Evolutionary conservation across 2,797 vertebrate genomes (phyloP), one percentile per base, ranked within the genome.

Genomic region (Uromys caudimaculatus): DNA sequence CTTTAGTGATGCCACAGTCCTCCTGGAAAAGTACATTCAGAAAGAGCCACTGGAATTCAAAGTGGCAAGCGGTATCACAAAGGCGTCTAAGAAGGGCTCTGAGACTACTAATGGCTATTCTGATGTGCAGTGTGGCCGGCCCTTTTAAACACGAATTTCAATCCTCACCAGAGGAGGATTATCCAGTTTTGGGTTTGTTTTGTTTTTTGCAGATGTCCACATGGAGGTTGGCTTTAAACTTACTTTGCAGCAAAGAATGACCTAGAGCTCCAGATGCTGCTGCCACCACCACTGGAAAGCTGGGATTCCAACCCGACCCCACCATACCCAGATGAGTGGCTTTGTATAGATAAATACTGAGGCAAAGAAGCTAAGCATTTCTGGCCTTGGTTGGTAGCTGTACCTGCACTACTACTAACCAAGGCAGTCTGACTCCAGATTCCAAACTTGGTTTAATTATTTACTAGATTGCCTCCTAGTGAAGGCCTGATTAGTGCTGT

Each of bases 1-100:
- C 47, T 88, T 96, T 87, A 90, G 84, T 89, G 54, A 90, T 76
- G 71, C 24, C 56, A 78, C 3, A 38, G 54, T 67, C 76, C 52
- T n/a, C 16, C 44, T 52, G 62, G 16, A 17, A 76, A 90, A 87
- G 93, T 3, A 76, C 29, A 60, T 16, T 85, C 38, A 91, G 60
- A 91, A 87, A 47, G 62, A n/a, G 29, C 69, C 56, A 32, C 44
- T 77, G 21, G 41, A 50, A 93, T 10, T 21, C n/a, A 69, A 50
- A 71, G 38, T 23, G 17, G 47, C 60, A 85, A 92, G 56, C 52
- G 56, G 38, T 83, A 41, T 54, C 44, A 73, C 7, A 50, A 76
- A 60, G 58, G 3, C 38, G 35, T 44, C 1, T 32, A 95, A 92
- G 81, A 81, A 64, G 54, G 21, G 47, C 21, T 78, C 14, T 64